Evolutionary conservation across 2,797 vertebrate genomes (phyloP).

Genomic region (Liasis olivaceus): DNA sequence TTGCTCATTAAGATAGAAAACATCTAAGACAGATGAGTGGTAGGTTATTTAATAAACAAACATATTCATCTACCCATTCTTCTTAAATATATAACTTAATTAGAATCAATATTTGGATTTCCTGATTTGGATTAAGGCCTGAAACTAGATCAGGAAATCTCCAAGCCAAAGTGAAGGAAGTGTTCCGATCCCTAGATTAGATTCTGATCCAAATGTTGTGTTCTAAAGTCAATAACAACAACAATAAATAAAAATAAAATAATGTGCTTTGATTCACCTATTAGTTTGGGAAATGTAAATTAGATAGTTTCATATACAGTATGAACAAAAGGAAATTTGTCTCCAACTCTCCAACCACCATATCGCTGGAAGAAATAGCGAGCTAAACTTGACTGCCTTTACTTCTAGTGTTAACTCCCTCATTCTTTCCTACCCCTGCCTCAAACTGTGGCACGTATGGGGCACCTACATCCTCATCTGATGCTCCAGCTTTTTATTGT

Average conservation of each 20-base stretch:
- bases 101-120: neutral
- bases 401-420: neutral
- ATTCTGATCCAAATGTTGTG: neutral
- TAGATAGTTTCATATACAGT: neutral
- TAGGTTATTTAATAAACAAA: neutral
- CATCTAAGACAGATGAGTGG: neutral
- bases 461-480: neutral
- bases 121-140: neutral
- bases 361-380: neutral
- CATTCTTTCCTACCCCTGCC: neutral
- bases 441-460: neutral
- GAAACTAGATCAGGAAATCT: neutral
- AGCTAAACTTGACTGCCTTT: neutral
- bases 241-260: neutral
- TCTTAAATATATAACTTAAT: neutral
- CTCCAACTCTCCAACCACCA: neutral
- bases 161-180: neutral
- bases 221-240: neutral
- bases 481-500: neutral
- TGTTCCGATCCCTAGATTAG: neutral
- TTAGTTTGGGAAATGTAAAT: neutral
- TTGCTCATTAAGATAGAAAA: neutral
- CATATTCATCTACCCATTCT: neutral
- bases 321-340: neutral
- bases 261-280: neutral